Evolutionary conservation across 2,797 vertebrate genomes (phyloP), one percentile per base, ranked within the genome.

Genomic region (Salmo trutta): DNA sequence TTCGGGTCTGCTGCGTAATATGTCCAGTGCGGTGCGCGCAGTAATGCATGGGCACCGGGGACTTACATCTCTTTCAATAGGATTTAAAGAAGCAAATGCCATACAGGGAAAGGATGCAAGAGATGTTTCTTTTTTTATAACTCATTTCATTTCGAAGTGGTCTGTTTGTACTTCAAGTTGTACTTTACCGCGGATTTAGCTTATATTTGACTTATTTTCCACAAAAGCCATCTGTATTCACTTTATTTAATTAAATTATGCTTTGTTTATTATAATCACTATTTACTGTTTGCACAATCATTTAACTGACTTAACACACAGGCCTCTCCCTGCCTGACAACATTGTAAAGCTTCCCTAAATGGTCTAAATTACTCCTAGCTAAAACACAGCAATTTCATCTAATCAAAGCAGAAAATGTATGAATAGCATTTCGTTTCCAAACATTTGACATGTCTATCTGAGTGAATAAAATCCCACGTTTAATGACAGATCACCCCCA

Each of bases 1-100:
- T 15, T 79, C 74, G 8, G 31, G 7, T 19, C 68, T 70, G 17
- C 78, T 75, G 86, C 91, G 82, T 36, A 21, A 24, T 47, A 67
- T 52, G 75, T 71, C 70, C 19, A 1, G 24, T 76, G 79, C 2
- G 21, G 54, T 27, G 72, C 41, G 69, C 66, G 66, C 66, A 51
- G 21, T 15, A 33, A 56, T 31, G 53, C 53, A 24, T 16, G 74
- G 79, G 83, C 82, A 81, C 77, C 31, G 31, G 12, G 65, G 75
- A 31, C 71, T 27, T 7, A n/a, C 5, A 29, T 66, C 56, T 72
- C 77, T 33, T 47, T 24, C 36, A 54, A 56, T 56, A 62, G 87
- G 75, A 88, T 69, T 86, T 81, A 70, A 24, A 1, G 10, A 5
- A 24, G 4, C 8, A 12, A 15, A 10, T 66, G 33, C 36, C 27